Evolutionary conservation across 2,888 invertebrate genomes (phyloP), one percentile per base, ranked within the genome.

Genomic region (Lepidocyrtoides sp.): DNA sequence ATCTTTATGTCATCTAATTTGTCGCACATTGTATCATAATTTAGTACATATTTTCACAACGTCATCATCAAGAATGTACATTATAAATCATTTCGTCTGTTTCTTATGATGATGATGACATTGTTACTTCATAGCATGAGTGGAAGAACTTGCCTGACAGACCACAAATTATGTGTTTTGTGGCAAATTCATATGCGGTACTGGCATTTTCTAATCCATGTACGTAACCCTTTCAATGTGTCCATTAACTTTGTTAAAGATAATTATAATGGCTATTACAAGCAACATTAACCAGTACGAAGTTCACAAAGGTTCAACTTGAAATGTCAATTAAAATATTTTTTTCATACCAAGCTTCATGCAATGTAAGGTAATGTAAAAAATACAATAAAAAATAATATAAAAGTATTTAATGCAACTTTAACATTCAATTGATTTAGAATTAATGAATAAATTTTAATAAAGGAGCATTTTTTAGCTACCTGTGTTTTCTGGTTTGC

Each of bases 1-100:
- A 26, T 75, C 5, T 63, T 48, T 66, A 66, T 75, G 75, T 48
- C 44, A 75, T 48, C 23, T 75, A 44, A 75, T 44, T 44, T 44
- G 75, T 48, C 75, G 26, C 75, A 17, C 26, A 75, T 75, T 75
- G 75, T 75, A 48, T 75, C 75, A 48, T 75, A 75, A 75, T 75
- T 75, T 51, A 26, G 26, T 26, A 75, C 44, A 41, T 75, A 48
- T 26, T 75, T 75, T 23, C 48, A 48, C 75, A 75, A 26, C 29
- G 12, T 1, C 17, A 36, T 69, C 32, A 36, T 69, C 32, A 36
- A 7, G 12, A 69, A 0, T 3, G 48, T n/a, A 69, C 51, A 69
- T 63, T 84, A 84, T 44, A 36, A 66, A 48, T 66, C 26, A 83
- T 69, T 51, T 84, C n/a, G 69, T 69, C 41, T 29, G 26, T 51